These are phyloP conservation scores for Brachionus angularis DNA, from an alignment of 1,140 invertebrate species.

Conservation along the genomic window DNA sequence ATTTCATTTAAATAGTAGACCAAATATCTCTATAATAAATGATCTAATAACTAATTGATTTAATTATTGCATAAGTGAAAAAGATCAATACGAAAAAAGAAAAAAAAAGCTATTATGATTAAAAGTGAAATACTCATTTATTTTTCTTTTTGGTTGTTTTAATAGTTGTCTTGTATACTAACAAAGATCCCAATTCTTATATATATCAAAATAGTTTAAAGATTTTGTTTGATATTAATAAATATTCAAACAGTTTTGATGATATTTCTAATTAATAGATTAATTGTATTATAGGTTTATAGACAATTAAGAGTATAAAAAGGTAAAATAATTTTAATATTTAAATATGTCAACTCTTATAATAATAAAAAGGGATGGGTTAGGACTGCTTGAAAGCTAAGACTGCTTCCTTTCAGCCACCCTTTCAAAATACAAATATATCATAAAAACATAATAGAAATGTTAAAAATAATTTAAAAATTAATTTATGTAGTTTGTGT, in stretches of 20 bases:
- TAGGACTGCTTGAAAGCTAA: too few relatives aligned
- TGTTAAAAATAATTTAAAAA: too few relatives aligned
- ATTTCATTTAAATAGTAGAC: conserved; percentile 46
- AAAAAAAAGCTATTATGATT: neutral
- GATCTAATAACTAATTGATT: neutral
- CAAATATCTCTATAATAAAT: conserved; percentile 51
- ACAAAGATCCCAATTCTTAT: conserved; percentile 48
- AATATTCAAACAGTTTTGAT: neutral
- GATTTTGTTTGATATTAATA: conserved; percentile 55
- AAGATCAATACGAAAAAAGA: neutral
- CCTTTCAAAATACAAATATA: too few relatives aligned
- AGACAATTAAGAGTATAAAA: too few relatives aligned
- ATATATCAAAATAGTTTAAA: conserved; percentile 56
- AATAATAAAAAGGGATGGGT: too few relatives aligned
- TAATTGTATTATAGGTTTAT: conserved; percentile 1
- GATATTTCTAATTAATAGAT: neutral
- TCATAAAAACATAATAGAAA: too few relatives aligned
- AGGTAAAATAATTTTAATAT: conserved; percentile 56
- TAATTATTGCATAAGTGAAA: too few relatives aligned
- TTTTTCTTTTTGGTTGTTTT: conserved; percentile 6
- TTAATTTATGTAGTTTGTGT: too few relatives aligned
- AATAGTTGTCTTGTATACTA: conserved; percentile 19
- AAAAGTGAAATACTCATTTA: conserved; percentile 53
- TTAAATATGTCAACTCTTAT: conserved; percentile 45
- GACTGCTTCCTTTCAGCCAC: too few relatives aligned